These are phyloP conservation scores for Menidia beryllina DNA, from an alignment of 2,113 vertebrate genomes.

Conservation along the genomic window DNA sequence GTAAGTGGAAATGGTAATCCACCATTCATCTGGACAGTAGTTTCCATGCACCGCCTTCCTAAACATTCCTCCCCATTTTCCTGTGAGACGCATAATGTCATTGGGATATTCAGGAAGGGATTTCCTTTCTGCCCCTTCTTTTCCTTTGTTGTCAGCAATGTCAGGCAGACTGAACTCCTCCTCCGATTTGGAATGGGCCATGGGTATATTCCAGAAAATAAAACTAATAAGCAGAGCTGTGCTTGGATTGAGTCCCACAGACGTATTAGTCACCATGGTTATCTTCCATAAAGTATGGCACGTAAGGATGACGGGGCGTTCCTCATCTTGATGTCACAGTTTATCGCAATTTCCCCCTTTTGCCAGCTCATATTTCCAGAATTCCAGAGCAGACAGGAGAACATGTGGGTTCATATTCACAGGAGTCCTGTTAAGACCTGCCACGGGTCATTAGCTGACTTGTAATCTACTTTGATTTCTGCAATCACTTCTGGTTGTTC, in stretches of 20 bases:
- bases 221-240: slow-evolving; percentile 13
- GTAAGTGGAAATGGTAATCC: slow-evolving; percentile 23
- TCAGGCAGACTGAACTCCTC: slow-evolving; percentile 29
- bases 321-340: slow-evolving; percentile 1
- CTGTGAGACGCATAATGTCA: slow-evolving; percentile 77
- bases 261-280: slow-evolving; percentile 47
- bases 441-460: background rate
- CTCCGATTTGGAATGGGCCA: slow-evolving; percentile 11
- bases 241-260: slow-evolving; percentile 34
- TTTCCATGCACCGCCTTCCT: slow-evolving; percentile 71
- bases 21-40: slow-evolving; percentile 22
- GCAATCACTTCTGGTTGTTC: background rate
- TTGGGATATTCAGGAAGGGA: slow-evolving; percentile 44
- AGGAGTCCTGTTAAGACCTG: background rate
- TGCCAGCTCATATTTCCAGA: background rate
- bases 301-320: slow-evolving; percentile 2
- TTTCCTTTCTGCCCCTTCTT: slow-evolving; percentile 25
- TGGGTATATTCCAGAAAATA: background rate
- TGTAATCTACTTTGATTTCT: background rate
- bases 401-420: background rate
- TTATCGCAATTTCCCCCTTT: slow-evolving; percentile 1
- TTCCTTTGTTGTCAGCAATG: slow-evolving; percentile 24
- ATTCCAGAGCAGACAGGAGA: background rate
- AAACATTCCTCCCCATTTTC: slow-evolving; percentile 62
- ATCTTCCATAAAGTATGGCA: background rate